Evolutionary conservation across 1,140 invertebrate genomes (phyloP).

Genomic region (Lepeophtheirus salmonis): DNA sequence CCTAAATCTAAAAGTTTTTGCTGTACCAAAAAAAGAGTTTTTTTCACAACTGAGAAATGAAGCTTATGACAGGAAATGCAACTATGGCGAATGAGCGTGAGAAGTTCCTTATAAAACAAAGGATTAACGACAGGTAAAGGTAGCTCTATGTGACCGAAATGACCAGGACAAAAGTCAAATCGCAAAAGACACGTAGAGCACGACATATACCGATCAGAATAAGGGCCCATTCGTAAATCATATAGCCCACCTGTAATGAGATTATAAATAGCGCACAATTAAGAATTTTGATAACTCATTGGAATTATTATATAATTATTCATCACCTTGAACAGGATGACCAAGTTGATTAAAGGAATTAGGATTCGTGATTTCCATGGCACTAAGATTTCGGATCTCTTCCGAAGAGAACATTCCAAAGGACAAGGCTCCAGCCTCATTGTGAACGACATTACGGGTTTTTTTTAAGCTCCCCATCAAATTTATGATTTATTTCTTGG

Average conservation of each 20-base stretch:
- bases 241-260: slow-evolving; percentile 21
- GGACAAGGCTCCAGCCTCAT: slow-evolving; percentile 19
- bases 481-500: too few relatives aligned
- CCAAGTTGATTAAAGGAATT: slow-evolving; percentile 65
- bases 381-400: slow-evolving; percentile 69
- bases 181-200: slow-evolving; percentile 15
- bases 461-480: background rate
- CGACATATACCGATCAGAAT: background rate
- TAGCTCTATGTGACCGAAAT: slow-evolving; percentile 87
- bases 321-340: slow-evolving; percentile 51
- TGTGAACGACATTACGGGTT: slow-evolving; percentile 19
- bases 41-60: slow-evolving; percentile 40
- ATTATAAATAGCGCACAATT: too few relatives aligned
- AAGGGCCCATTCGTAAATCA: slow-evolving; percentile 23
- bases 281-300: too few relatives aligned
- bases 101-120: slow-evolving; percentile 55
- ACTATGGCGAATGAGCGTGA: slow-evolving; percentile 41
- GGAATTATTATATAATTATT: too few relatives aligned
- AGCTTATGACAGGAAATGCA: slow-evolving; percentile 50
- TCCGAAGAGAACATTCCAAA: slow-evolving; percentile 53
- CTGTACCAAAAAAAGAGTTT: slow-evolving; percentile 44
- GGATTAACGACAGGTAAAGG: slow-evolving; percentile 80
- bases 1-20: slow-evolving; percentile 53
- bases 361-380: slow-evolving; percentile 59
- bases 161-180: slow-evolving; percentile 31